Base-by-base conservation (phyloP, 2,113 vertebrate genomes). In the Calonectris borealis region DNA sequence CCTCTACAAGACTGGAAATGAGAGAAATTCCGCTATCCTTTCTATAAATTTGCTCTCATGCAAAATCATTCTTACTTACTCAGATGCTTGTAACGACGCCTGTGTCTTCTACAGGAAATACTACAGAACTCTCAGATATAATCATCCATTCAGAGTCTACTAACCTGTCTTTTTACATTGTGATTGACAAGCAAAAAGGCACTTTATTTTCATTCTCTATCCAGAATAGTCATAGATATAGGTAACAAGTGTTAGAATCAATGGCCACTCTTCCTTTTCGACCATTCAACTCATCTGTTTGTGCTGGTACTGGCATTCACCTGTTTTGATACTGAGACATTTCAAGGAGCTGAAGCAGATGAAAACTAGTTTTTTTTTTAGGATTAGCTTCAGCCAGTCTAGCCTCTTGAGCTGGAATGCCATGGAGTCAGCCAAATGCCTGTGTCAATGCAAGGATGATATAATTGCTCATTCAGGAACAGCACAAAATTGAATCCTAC, bases 61-160 rank as follows among this genome's bases (percentile, higher is more conserved):
- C 65, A 79, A 42, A 72, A 79, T 62, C 72, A 32, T 91, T 86
- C 54, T 85, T 92, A 78, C 83, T 93, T 77, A 94, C 61, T 94
- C 89, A 79, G 58, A 72, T 80, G 17, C 57, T 72, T 65, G 77
- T 80, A 94, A 65, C 26, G 65, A 89, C 86, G 83, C 94, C 40
- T 94, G 11, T 88, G 21, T 71, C 44, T 87, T 79, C 69, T 64
- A 75, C 52, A 52, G 61, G 40, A 92, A 94, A 32, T 38, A 69
- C 22, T 85, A 77, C 70, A 95, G 46, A 80, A 46, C 21, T 89
- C 4, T 65, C 31, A 76, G 17, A 55, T 49, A 6, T 40, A 84
- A 13, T 8, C 29, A 44, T 15, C 32, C 36, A 25, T 81, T 80
- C 29, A 48, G 54, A 65, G 8, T n/a, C 14, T 51, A 21, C 13